These are phyloP conservation scores for Cisticola juncidis DNA, from an alignment of 2,113 vertebrate genomes.

Conservation along the genomic window DNA sequence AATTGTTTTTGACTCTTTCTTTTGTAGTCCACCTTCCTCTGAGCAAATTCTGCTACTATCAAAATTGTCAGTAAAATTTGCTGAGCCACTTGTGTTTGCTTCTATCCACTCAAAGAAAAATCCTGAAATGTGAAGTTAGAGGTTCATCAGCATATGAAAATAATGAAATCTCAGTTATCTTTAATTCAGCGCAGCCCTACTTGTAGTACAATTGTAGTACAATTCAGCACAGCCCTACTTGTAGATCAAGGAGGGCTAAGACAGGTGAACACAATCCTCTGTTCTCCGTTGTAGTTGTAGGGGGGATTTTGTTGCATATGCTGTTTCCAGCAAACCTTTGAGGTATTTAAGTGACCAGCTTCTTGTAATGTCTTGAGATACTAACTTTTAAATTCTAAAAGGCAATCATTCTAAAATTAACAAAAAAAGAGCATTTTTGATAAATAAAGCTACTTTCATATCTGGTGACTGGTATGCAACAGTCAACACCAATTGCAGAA, in stretches of 20 bases:
- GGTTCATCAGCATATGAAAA: background rate
- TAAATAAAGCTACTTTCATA: background rate
- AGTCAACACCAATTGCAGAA: background rate
- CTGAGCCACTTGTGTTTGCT: background rate
- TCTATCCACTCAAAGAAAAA: background rate
- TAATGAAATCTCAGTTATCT: background rate
- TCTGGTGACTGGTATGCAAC: background rate
- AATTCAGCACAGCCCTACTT: background rate
- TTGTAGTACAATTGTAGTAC: too few relatives aligned
- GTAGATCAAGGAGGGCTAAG: background rate
- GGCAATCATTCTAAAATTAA: background rate
- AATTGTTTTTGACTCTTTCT: background rate
- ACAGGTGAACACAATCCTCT: background rate
- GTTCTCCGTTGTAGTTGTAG: background rate
- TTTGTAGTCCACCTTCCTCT: background rate
- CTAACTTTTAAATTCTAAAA: background rate
- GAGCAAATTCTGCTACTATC: background rate
- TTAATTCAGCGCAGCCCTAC: background rate
- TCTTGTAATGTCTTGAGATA: background rate
- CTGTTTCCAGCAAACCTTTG: background rate
- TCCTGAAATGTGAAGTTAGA: background rate
- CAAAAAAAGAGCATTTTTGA: background rate
- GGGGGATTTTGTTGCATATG: background rate
- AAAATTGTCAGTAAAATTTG: background rate
- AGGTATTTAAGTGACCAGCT: background rate